Evolutionary conservation across 2,888 invertebrate genomes (phyloP).

Genomic region (Glyphotaelius pellucidus): DNA sequence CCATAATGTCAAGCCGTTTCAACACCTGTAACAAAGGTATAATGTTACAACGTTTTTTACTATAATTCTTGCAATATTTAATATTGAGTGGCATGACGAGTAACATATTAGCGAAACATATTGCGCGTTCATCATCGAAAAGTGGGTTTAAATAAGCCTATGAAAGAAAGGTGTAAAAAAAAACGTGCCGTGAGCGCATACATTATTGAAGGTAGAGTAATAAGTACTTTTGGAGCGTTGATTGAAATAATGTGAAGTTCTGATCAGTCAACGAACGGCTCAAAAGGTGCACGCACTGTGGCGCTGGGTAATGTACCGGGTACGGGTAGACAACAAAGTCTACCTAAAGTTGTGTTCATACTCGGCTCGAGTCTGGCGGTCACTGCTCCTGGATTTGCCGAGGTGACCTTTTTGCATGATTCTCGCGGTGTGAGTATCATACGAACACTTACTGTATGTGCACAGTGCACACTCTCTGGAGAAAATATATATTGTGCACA

Average conservation of each 20-base stretch:
- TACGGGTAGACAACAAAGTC: conserved; percentile 43
- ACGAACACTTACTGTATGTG: neutral
- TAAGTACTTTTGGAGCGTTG: neutral
- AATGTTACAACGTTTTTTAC: neutral
- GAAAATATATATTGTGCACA: neutral
- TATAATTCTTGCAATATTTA: neutral
- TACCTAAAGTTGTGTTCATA: conserved; percentile 32
- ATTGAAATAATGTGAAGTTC: neutral
- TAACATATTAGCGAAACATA: neutral
- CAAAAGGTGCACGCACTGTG: conserved; percentile 32
- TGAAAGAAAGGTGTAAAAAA: neutral
- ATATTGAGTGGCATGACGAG: neutral
- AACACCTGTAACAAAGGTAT: neutral
- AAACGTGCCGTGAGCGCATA: neutral
- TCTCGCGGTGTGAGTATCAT: conserved; percentile 31
- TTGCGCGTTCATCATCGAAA: neutral
- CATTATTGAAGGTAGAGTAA: neutral
- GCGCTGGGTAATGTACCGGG: conserved; percentile 2
- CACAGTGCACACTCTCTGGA: neutral
- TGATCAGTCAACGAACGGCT: conserved; percentile 23
- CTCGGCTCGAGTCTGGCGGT: conserved; percentile 37
- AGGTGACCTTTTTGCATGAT: conserved; percentile 44
- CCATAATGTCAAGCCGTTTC: neutral
- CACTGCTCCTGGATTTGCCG: conserved; percentile 43
- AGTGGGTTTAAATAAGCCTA: neutral